Conservation (phyloP, 1,140 invertebrate species). For the Ips typographus region DNA sequence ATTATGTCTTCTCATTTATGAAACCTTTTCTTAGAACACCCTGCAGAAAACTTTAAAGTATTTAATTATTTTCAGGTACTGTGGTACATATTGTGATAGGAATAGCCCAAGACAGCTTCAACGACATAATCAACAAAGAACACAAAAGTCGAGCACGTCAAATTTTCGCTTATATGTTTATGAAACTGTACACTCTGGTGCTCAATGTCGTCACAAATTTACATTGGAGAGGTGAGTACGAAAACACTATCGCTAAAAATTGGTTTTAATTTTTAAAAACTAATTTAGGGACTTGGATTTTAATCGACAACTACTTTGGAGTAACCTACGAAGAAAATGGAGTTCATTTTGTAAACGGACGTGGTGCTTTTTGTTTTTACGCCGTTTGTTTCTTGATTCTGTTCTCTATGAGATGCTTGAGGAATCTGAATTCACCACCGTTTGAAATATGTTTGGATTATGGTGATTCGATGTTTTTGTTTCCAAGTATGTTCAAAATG, state of each 20-base stretch:
- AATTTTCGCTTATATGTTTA: constrained; percentile 16
- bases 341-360: constrained; percentile 61
- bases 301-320: constrained; percentile 31
- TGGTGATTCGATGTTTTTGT: constrained; percentile 59
- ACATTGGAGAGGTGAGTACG: constrained; percentile 66
- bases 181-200: constrained; percentile 58
- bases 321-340: neutral
- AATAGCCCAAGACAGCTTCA: constrained; percentile 57
- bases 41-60: neutral
- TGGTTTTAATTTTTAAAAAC: constrained; percentile 35
- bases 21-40: too few relatives aligned
- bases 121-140: constrained; percentile 56
- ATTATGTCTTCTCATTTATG: too few relatives aligned
- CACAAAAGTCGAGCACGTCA: constrained; percentile 7
- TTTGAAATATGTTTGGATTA: constrained; percentile 60
- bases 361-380: constrained; percentile 51
- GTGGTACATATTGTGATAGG: constrained; percentile 53
- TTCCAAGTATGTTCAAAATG: constrained; percentile 60
- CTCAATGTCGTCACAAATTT: constrained; percentile 60
- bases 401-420: constrained; percentile 53
- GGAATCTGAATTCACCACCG: constrained; percentile 63
- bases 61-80: constrained; percentile 21
- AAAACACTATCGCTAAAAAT: constrained; percentile 57
- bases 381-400: constrained; percentile 58
- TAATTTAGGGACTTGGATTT: constrained; percentile 24